Conservation (phyloP, 2,113 vertebrate genomes). For the Hippocampus comes region DNA sequence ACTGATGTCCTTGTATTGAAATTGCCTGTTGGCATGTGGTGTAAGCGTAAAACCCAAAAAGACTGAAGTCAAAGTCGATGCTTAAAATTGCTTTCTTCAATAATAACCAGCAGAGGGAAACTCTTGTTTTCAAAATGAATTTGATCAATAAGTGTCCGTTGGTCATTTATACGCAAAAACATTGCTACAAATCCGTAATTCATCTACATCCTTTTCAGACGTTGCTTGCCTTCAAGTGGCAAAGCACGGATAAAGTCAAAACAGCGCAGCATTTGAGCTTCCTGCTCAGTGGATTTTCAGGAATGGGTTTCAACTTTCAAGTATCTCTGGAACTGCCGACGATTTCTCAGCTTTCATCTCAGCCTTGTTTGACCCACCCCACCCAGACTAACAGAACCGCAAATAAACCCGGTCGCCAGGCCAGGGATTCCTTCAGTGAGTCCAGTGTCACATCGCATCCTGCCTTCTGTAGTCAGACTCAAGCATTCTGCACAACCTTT, state of each 20-base stretch:
- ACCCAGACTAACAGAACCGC: constrained; percentile 27
- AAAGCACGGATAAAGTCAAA: constrained; percentile 1
- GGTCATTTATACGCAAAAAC: constrained; percentile 15
- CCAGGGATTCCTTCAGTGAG: constrained; percentile 10
- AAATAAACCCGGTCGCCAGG: constrained; percentile 37
- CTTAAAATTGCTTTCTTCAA: no score
- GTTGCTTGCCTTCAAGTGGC: neutral
- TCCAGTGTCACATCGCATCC: constrained; percentile 7
- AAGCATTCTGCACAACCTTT: constrained; percentile 19
- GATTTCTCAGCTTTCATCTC: constrained; percentile 48
- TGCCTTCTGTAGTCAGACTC: constrained; percentile 1
- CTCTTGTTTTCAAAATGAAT: neutral
- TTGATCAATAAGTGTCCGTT: constrained; percentile 26
- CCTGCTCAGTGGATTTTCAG: constrained; percentile 22
- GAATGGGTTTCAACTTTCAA: constrained; percentile 58
- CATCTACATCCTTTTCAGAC: constrained; percentile 7
- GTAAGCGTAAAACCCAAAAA: no score
- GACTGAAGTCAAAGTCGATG: no score
- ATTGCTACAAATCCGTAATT: constrained; percentile 11
- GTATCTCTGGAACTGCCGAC: constrained; percentile 29
- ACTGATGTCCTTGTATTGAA: no score
- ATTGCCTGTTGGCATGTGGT: no score
- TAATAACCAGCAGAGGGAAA: neutral
- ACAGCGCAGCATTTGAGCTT: constrained; percentile 15
- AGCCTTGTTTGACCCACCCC: constrained; percentile 31